Conservation (phyloP, 2,113 vertebrate species). For the Buteo buteo region DNA sequence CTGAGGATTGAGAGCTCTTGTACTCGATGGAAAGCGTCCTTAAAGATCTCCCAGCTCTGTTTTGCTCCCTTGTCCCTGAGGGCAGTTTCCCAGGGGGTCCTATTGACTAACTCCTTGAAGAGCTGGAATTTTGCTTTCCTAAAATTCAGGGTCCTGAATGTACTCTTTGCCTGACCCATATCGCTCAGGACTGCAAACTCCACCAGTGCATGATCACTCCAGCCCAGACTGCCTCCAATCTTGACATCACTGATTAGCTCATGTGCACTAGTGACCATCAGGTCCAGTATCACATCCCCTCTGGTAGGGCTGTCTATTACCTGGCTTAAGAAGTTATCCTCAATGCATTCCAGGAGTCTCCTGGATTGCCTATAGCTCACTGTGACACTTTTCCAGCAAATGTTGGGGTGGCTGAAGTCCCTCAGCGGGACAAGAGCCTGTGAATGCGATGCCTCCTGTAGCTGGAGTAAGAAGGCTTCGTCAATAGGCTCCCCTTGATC, state of each 20-base stretch:
- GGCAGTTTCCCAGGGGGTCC: neutral
- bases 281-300: neutral
- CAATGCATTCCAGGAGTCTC: neutral
- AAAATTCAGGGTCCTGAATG: neutral
- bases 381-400: neutral
- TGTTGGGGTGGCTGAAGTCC: neutral
- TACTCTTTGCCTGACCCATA: neutral
- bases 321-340: neutral
- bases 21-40: too few species aligned
- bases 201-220: neutral
- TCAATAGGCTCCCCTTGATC: neutral
- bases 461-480: neutral
- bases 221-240: neutral
- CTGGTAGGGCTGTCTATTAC: neutral
- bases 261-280: neutral
- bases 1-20: neutral
- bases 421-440: neutral
- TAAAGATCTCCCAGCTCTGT: neutral
- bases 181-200: neutral
- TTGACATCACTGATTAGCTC: neutral
- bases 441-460: neutral
- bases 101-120: neutral
- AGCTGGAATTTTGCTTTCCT: neutral
- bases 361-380: neutral
- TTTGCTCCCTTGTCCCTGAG: neutral